Evolutionary conservation across 2,888 invertebrate genomes (phyloP).

Genomic region (Caenorhabditis panamensis): DNA sequence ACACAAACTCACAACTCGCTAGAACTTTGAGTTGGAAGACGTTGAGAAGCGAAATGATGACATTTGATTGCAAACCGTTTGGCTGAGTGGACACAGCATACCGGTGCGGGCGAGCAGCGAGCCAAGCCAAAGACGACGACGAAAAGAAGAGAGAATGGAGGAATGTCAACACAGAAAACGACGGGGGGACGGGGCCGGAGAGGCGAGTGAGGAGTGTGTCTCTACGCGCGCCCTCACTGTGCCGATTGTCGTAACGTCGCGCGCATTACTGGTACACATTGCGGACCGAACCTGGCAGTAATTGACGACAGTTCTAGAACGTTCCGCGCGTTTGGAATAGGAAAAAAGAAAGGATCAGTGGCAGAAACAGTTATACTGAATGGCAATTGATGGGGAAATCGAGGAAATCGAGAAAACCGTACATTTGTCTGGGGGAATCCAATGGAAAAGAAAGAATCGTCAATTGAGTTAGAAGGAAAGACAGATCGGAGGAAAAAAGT

Average conservation of each 20-base stretch:
- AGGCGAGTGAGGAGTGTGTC: slow-evolving; percentile 18
- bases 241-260: slow-evolving; percentile 11
- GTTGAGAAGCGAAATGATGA: background rate
- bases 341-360: background rate
- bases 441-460: background rate
- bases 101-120: background rate
- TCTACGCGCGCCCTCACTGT: slow-evolving; percentile 2
- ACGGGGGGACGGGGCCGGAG: background rate
- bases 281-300: slow-evolving; percentile 4
- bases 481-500: too few relatives aligned
- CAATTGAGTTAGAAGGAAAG: too few relatives aligned
- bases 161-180: slow-evolving; percentile 23
- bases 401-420: background rate
- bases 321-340: slow-evolving; percentile 1
- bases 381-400: background rate
- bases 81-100: background rate
- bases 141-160: slow-evolving; percentile 3
- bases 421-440: too few relatives aligned
- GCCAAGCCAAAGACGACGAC: slow-evolving; percentile 6
- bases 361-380: background rate
- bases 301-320: slow-evolving; percentile 15
- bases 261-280: slow-evolving; percentile 30
- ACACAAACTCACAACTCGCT: slow-evolving; percentile 15
- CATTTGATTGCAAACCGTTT: background rate
- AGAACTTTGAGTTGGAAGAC: background rate